A percentile compares a stretch with the other conserved stretches of the same genome.
These are phyloP conservation scores for Glossophaga mutica DNA, from an alignment of 2,797 vertebrate species.

Conservation along the genomic window DNA sequence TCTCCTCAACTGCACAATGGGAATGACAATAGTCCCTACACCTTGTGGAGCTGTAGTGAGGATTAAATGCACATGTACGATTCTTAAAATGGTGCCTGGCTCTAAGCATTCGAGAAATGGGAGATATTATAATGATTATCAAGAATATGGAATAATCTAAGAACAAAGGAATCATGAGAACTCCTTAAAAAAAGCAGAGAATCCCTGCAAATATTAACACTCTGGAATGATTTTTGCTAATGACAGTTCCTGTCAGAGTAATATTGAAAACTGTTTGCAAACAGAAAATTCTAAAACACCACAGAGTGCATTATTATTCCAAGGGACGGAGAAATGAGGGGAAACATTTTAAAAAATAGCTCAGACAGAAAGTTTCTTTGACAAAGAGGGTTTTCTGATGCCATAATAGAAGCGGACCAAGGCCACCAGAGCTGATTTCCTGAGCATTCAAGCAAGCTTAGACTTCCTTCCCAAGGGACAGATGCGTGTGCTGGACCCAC, in stretches of 20 bases:
- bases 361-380: constrained; percentile 9
- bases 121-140: neutral
- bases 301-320: neutral
- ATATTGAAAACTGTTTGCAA: neutral
- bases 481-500: neutral
- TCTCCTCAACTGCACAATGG: neutral
- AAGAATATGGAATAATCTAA: neutral
- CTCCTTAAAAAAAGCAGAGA: neutral
- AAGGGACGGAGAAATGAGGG: neutral
- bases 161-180: neutral
- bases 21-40: neutral
- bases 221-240: neutral
- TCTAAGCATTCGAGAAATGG: neutral
- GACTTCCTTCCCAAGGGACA: neutral
- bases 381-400: neutral
- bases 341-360: neutral
- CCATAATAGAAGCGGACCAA: neutral
- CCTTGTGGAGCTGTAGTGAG: neutral
- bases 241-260: neutral
- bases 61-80: neutral
- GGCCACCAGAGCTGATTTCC: neutral
- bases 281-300: neutral
- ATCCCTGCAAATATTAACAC: neutral
- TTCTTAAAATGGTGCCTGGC: neutral
- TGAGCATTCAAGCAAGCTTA: neutral